Base-by-base conservation (phyloP, 2,888 invertebrate genomes). In the Epinotia demarniana region DNA sequence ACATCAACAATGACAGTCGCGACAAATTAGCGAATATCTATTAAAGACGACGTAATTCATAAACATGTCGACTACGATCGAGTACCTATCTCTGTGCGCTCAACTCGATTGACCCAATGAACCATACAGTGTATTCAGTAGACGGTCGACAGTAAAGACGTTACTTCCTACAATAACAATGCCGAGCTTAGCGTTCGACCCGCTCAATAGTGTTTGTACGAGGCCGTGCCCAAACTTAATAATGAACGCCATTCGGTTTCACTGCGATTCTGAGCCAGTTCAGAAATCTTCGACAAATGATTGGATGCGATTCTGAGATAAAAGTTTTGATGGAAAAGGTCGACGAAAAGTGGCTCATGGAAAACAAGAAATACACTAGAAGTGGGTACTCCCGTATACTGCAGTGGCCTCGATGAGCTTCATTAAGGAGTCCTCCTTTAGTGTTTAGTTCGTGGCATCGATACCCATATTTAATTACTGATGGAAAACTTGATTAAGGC, bases 121-220 rank as follows among this genome's bases (percentile, higher is more conserved):
- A 55, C 18, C 33, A 16, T 55, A 55, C 9, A 33, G 67, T 73
- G 67, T 61, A 68, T 68, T 46, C 46, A 43, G 61, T 43, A 57
- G 61, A 63, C 57, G 61, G 23, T 53, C 55, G 23, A 61, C 13
- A 18, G 33, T 23, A 68, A 53, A 55, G 39, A 68, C 55, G 69
- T 62, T 68, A 57, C 57, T 49, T 55, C 74, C 57, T 43, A 69
- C 74, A 62, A 69, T 46, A 63, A 69, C 53, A 69, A 49, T 46
- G 43, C 46, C 27, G 43, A 64, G 49, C 57, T 57, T 43, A 49
- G n/a, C 33, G 19, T 33, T 27, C 39, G 69, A 46, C 19, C 33
- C 63, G 63, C 63, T 70, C 74, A 58, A 63, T 70, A 69, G 69
- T 58, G 69, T 70, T 74, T 74, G 49, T 49, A 19, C 69, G 49